Percentiles rank a stretch among this genome's conserved stretches.
Evolutionary conservation across 2,888 invertebrate species (phyloP).

Genomic region (Cryptus viduatorius): DNA sequence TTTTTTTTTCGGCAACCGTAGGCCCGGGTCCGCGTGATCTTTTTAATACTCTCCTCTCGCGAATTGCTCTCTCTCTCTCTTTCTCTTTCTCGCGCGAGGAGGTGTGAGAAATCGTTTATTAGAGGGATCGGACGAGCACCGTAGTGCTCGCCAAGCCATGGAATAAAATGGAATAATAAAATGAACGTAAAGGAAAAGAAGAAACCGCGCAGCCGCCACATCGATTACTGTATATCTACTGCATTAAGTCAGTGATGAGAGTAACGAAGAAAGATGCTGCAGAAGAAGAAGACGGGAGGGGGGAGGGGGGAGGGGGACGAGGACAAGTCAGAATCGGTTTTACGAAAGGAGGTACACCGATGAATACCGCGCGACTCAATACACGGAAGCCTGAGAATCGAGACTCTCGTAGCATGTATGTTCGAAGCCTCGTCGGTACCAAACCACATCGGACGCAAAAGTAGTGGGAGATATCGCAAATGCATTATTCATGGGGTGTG

Average conservation of each 20-base stretch:
- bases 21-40: conserved; percentile 20
- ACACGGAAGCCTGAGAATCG: conserved; percentile 3
- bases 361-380: conserved; percentile 18
- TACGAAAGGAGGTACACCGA: conserved; percentile 29
- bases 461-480: conserved; percentile 76
- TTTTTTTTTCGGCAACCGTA: conserved; percentile 45
- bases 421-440: too few species aligned
- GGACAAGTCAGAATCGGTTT: conserved; percentile 13
- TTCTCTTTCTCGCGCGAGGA: conserved; percentile 2
- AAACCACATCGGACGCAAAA: conserved; percentile 27
- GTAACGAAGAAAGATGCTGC: neutral
- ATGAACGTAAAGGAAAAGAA: conserved; percentile 29
- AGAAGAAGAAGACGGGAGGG: neutral
- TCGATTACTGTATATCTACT: neutral
- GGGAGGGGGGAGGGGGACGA: neutral
- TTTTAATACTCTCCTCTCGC: conserved; percentile 35
- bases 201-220: conserved; percentile 22
- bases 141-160: neutral
- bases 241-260: conserved; percentile 5
- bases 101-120: conserved; percentile 67
- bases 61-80: conserved; percentile 11
- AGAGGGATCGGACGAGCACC: conserved; percentile 22
- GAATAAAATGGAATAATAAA: conserved; percentile 65
- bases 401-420: too few species aligned
- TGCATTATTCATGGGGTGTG: conserved; percentile 84